Evolutionary conservation across 2,888 invertebrate genomes (phyloP).

Genomic region (Parelbella ahira): DNA sequence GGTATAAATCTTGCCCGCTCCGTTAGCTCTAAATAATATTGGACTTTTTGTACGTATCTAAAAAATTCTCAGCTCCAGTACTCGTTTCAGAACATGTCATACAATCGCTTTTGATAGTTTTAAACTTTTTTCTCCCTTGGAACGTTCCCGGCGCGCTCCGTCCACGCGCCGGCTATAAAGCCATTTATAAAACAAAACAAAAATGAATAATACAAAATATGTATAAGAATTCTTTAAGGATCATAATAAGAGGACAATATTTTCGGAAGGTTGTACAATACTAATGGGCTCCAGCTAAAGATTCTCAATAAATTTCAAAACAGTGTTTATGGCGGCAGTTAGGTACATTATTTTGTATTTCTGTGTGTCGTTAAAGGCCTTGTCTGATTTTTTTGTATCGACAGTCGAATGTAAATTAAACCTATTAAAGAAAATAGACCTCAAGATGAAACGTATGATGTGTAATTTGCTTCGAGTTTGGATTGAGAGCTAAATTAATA

Average conservation of each 20-base stretch:
- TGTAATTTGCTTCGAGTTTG: too few species aligned
- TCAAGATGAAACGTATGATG: too few species aligned
- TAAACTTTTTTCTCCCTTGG: constrained; percentile 26
- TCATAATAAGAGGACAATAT: constrained; percentile 50
- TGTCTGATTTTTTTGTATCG: not conserved
- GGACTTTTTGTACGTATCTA: not conserved
- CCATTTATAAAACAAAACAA: constrained; percentile 19
- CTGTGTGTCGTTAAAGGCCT: not conserved
- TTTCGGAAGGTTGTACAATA: constrained; percentile 54
- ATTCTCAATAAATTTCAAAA: constrained; percentile 36
- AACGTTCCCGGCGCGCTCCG: constrained; percentile 48
- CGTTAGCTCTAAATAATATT: constrained; percentile 1
- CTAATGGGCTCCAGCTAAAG: constrained; percentile 28
- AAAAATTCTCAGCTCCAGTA: too few species aligned
- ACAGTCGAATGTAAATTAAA: too few species aligned
- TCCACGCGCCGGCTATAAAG: constrained; percentile 65
- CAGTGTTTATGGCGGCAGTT: constrained; percentile 11
- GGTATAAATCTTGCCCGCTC: too few species aligned
- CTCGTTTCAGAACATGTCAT: not conserved
- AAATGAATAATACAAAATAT: constrained; percentile 48
- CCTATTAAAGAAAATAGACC: too few species aligned
- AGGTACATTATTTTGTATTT: constrained; percentile 7
- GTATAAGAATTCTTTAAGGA: constrained; percentile 56
- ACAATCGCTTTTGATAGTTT: constrained; percentile 11
- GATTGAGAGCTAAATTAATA: too few species aligned